Percentiles rank a stretch among this genome's conserved stretches.
Evolutionary conservation across 2,797 vertebrate genomes (phyloP).

Genomic region (Sylvia borin): DNA sequence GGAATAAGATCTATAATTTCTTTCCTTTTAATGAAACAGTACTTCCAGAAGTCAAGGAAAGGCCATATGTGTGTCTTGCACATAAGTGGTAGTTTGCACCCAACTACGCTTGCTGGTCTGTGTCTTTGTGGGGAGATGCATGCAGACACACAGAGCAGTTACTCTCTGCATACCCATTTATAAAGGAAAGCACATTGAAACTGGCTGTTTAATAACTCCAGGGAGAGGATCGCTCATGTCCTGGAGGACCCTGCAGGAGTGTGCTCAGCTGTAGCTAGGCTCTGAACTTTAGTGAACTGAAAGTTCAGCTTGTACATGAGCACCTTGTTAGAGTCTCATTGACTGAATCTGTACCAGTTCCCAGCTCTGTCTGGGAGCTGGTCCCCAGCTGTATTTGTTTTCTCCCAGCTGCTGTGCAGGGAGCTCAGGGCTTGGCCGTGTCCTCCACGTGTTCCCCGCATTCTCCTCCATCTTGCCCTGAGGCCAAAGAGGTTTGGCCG

Average conservation of each 20-base stretch:
- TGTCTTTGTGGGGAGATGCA: neutral
- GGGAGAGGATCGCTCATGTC: neutral
- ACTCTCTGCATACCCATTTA: neutral
- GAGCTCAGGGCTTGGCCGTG: neutral
- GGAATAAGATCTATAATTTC: neutral
- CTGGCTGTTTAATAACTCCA: neutral
- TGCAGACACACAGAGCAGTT: neutral
- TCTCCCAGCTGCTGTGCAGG: neutral
- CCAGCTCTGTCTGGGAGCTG: neutral
- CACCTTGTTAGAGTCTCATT: neutral
- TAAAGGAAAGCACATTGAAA: neutral
- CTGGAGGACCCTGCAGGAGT: neutral
- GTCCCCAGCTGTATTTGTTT: neutral
- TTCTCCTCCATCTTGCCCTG: neutral
- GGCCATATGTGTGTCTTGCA: neutral
- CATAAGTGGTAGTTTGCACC: neutral
- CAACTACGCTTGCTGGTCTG: neutral
- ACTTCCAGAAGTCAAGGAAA: neutral
- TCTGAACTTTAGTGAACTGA: neutral
- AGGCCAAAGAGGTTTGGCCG: rapidly evolving
- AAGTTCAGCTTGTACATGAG: neutral
- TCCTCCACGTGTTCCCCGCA: rapidly evolving
- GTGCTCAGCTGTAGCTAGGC: neutral
- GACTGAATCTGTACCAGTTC: neutral
- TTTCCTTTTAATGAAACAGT: neutral